phyloP scores from a whole-genome alignment of 2,797 vertebrate species.

The Scolopax bukidnonensis region DNA sequence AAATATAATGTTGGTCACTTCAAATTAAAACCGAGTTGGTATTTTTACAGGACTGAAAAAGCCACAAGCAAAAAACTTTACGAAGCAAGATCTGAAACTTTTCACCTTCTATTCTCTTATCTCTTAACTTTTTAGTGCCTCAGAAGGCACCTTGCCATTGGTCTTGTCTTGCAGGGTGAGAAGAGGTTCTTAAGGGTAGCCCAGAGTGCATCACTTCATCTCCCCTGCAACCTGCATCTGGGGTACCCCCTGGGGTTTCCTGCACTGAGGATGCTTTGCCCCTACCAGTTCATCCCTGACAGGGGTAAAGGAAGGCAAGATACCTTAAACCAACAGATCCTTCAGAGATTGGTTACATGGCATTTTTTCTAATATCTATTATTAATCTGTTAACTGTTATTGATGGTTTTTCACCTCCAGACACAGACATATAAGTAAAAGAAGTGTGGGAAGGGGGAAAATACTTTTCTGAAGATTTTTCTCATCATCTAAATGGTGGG shows the following conservation, averaged over 20 bases:
- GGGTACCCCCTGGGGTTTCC: neutral
- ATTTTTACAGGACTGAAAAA: neutral
- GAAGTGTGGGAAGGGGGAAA: neutral
- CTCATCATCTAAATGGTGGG: neutral
- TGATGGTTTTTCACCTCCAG: neutral
- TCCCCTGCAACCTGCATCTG: too few species aligned
- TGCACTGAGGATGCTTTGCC: neutral
- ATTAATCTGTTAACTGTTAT: neutral
- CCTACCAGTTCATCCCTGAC: neutral
- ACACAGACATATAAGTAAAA: neutral
- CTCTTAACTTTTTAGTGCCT: neutral
- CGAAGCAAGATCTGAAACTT: neutral
- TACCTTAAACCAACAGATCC: neutral
- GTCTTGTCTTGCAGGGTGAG: neutral
- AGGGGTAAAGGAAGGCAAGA: neutral
- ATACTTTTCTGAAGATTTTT: neutral
- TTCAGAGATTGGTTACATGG: neutral
- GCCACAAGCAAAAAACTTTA: neutral
- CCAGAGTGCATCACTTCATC: neutral
- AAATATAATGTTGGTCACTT: neutral
- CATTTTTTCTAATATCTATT: neutral
- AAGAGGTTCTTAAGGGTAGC: neutral
- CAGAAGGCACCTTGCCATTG: neutral
- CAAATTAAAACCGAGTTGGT: neutral
- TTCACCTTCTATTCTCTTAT: neutral